These are phyloP conservation scores for Orthosia gracilis DNA, from an alignment of 2,888 invertebrate species.

Conservation along the genomic window DNA sequence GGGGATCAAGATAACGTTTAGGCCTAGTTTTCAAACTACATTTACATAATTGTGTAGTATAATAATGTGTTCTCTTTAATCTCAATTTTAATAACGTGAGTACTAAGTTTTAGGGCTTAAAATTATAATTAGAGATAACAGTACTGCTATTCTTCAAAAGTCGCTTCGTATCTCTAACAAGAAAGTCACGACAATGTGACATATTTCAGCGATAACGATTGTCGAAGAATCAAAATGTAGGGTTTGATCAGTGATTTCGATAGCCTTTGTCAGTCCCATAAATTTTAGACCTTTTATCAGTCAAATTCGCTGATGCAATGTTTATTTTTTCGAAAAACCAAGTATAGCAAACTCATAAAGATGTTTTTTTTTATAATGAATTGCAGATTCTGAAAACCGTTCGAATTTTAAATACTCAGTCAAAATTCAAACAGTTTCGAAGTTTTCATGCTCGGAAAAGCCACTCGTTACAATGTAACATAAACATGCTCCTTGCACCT, in stretches of 20 bases:
- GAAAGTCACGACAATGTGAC: not conserved
- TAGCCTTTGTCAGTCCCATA: no score
- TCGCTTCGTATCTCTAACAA: not conserved
- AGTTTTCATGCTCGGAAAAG: no score
- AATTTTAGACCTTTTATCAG: no score
- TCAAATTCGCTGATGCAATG: no score
- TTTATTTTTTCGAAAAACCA: no score
- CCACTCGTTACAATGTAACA: no score
- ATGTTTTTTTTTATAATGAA: no score
- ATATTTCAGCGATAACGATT: not conserved
- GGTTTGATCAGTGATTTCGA: no score
- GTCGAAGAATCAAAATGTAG: not conserved
- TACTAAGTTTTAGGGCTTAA: not conserved
- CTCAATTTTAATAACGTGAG: not conserved
- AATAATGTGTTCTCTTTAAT: not conserved
- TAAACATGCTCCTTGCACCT: no score
- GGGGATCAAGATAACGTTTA: slow-evolving; percentile 26
- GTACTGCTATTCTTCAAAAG: not conserved
- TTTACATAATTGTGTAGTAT: not conserved
- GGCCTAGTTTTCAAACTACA: not conserved
- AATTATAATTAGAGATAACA: not conserved
- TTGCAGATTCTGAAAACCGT: no score
- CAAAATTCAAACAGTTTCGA: not conserved
- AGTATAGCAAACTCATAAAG: no score
- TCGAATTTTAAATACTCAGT: no score